Evolutionary conservation across 2,888 invertebrate species (phyloP), one percentile per base, ranked within the genome.

Genomic region (Lasioglossum leucozonium): DNA sequence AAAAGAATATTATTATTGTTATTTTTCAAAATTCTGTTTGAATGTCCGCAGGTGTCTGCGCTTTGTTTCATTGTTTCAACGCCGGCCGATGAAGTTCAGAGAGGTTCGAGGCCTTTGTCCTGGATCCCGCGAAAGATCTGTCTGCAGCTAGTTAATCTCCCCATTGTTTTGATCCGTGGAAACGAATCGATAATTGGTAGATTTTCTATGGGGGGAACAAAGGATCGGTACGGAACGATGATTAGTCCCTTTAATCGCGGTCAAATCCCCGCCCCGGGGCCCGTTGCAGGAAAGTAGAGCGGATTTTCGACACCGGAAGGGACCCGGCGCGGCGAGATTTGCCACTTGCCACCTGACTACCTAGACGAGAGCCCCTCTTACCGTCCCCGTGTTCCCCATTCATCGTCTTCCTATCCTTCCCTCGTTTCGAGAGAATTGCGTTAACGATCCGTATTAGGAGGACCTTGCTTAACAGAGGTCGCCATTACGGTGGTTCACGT

Each of bases 241-340:
- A 88, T 89, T 84, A 86, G 34, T 83, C 83, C 65, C 79, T 81
- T 88, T 89, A 91, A 90, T 84, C 86, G 79, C 79, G 82, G 77
- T 82, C 62, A 85, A 91, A 91, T 88, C 89, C 90, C 30, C 65
- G 34, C 30, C 65, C 34, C 34, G 78, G 72, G n/a, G 37, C 71
- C 84, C 88, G 88, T 92, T 92, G 89, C 90, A 84, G 83, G 82
- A 92, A 93, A 92, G 87, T 92, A 87, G 91, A 91, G 91, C 91
- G 91, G 90, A 89, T 90, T 90, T 90, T 77, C 72, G 26, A 79
- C 69, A 75, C 69, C 81, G 83, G 77, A 87, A 84, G 77, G 77
- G 74, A 72, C 71, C 72, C 13, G 26, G 37, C 62, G 78, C 13
- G 26, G 37, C 62, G 78, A 88, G 82, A 87, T 90, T 86, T 80